Percentiles rank a stretch among this genome's conserved stretches.
phyloP scores from a whole-genome alignment of 2,888 invertebrate species.

The Cetonia aurata region DNA sequence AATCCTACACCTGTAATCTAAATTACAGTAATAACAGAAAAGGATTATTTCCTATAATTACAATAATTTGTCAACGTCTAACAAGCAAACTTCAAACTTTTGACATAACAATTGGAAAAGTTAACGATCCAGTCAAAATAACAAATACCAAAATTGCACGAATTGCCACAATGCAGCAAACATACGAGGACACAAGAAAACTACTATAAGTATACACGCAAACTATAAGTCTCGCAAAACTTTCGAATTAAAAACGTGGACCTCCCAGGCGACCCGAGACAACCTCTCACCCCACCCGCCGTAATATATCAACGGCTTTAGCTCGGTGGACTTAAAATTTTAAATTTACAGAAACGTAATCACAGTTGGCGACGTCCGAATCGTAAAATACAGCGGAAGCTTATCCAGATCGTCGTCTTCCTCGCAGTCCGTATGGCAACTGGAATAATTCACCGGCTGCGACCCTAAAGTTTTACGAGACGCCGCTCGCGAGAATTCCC shows the following conservation, averaged over 20 bases:
- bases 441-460: slow-evolving; percentile 50
- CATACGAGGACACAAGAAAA: no score
- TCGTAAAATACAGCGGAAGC: slow-evolving; percentile 50
- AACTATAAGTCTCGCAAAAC: slow-evolving; percentile 1
- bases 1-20: no score
- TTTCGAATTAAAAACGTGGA: slow-evolving; percentile 9
- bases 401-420: slow-evolving; percentile 45
- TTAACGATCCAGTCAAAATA: neutral
- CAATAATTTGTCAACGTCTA: no score
- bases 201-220: neutral
- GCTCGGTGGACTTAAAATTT: slow-evolving; percentile 23
- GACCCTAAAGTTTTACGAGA: slow-evolving; percentile 50
- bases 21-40: no score
- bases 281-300: neutral
- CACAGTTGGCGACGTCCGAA: slow-evolving; percentile 50
- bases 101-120: neutral
- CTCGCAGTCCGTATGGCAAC: slow-evolving; percentile 8
- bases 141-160: neutral
- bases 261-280: neutral
- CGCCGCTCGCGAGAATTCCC: slow-evolving; percentile 49
- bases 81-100: no score
- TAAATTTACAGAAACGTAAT: slow-evolving; percentile 47
- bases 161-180: no score
- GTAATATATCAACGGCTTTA: slow-evolving; percentile 30
- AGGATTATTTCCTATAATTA: no score